These are phyloP conservation scores for Craniophora ligustri DNA, from an alignment of 2,888 invertebrate species.

Conservation along the genomic window DNA sequence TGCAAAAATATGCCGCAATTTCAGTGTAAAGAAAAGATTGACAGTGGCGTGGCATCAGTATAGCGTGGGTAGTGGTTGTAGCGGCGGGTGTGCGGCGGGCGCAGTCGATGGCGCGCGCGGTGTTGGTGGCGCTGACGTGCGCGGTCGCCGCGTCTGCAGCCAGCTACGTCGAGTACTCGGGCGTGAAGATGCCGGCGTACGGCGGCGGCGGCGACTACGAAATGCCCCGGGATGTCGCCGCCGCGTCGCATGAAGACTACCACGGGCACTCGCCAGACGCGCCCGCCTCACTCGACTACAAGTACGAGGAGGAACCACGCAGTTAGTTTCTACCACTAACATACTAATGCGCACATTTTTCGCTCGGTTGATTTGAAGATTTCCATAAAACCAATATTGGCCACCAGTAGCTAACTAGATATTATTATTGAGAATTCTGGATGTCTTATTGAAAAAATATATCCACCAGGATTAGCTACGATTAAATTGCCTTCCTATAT, in stretches of 20 bases:
- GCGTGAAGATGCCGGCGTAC: slow-evolving; percentile 76
- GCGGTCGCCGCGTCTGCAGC: slow-evolving; percentile 56
- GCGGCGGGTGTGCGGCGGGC: slow-evolving; percentile 15
- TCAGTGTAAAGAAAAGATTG: slow-evolving; percentile 50
- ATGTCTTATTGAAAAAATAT: no score
- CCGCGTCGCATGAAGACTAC: slow-evolving; percentile 64
- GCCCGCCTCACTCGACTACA: slow-evolving; percentile 73
- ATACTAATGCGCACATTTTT: no score
- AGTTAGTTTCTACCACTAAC: slow-evolving; percentile 44
- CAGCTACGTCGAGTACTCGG: slow-evolving; percentile 73
- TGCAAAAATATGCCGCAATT: slow-evolving; percentile 70
- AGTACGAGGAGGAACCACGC: slow-evolving; percentile 68
- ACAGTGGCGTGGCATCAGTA: slow-evolving; percentile 36
- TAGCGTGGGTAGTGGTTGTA: slow-evolving; percentile 19
- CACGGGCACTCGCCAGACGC: slow-evolving; percentile 69
- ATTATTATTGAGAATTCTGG: no score
- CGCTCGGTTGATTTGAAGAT: no score
- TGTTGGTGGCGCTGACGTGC: slow-evolving; percentile 60
- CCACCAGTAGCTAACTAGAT: no score
- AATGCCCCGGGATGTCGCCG: slow-evolving; percentile 43
- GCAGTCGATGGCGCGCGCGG: slow-evolving; percentile 35
- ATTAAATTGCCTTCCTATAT: no score
- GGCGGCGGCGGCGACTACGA: slow-evolving; percentile 66
- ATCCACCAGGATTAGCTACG: no score
- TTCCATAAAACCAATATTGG: no score